phyloP scores from a whole-genome alignment of 2,113 vertebrate species.

The Lasiurus borealis region DNA sequence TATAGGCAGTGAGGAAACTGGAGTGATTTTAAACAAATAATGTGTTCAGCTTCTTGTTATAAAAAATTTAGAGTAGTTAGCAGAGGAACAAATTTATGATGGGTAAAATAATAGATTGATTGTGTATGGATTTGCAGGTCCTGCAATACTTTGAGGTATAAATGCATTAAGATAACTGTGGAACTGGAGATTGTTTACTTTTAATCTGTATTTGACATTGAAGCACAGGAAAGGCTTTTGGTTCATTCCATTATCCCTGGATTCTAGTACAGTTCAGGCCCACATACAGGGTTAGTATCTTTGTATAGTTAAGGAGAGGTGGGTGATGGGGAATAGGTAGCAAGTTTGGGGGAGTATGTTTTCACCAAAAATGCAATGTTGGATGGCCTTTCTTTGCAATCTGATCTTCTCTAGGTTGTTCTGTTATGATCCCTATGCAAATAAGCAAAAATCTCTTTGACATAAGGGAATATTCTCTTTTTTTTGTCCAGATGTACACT shows the following conservation, averaged over 20 bases:
- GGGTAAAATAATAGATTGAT: not conserved
- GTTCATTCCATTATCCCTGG: not conserved
- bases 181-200: not conserved
- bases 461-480: not conserved
- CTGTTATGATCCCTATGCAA: not conserved
- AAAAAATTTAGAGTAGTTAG: constrained; percentile 21
- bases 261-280: not conserved
- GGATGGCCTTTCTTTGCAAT: not conserved
- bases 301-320: not conserved
- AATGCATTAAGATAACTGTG: not conserved
- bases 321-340: not conserved
- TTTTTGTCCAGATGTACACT: not conserved
- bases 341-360: not conserved
- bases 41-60: not conserved
- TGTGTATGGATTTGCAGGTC: not conserved
- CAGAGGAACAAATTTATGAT: not conserved
- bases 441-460: not conserved
- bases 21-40: constrained; percentile 29
- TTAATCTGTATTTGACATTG: not conserved
- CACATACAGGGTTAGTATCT: not conserved
- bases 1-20: not conserved
- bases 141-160: not conserved
- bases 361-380: not conserved
- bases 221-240: not conserved
- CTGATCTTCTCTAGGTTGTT: not conserved